Conservation (phyloP, 2,797 vertebrate genomes). For the Sarcoramphus papa region DNA sequence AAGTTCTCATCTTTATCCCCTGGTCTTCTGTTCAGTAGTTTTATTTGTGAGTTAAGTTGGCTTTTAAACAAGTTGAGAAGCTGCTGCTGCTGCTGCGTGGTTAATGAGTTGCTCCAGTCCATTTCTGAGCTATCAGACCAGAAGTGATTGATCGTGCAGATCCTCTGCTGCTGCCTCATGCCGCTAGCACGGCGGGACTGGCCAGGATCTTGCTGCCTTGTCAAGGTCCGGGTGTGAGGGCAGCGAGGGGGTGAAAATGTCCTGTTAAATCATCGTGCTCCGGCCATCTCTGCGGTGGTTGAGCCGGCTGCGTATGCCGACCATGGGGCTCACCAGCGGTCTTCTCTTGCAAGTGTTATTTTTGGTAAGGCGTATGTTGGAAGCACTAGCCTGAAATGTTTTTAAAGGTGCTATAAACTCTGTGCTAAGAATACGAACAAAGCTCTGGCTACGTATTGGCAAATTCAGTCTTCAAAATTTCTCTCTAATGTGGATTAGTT, state of each 20-base stretch:
- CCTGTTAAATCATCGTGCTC: fast-evolving
- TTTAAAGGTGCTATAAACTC: background rate
- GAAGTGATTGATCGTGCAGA: fast-evolving
- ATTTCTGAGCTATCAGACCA: fast-evolving
- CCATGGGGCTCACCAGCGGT: fast-evolving
- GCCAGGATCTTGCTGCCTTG: background rate
- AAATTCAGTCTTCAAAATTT: background rate
- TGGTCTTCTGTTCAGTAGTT: background rate
- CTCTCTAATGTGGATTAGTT: background rate
- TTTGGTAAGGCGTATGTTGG: background rate
- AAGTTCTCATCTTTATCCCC: background rate
- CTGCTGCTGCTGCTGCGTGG: background rate
- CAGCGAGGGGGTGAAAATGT: fast-evolving
- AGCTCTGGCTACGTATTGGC: background rate
- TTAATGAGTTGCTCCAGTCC: fast-evolving
- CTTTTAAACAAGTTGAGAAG: background rate
- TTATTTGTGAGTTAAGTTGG: background rate
- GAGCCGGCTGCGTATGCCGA: fast-evolving
- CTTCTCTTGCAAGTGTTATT: fast-evolving
- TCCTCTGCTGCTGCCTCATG: no score
- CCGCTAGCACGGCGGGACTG: fast-evolving
- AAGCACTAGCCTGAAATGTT: background rate
- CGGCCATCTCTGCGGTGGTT: background rate
- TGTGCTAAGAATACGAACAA: background rate
- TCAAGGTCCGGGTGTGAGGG: background rate